These are phyloP conservation scores for Archips crataeganus DNA, from an alignment of 2,888 invertebrate species.

Conservation along the genomic window DNA sequence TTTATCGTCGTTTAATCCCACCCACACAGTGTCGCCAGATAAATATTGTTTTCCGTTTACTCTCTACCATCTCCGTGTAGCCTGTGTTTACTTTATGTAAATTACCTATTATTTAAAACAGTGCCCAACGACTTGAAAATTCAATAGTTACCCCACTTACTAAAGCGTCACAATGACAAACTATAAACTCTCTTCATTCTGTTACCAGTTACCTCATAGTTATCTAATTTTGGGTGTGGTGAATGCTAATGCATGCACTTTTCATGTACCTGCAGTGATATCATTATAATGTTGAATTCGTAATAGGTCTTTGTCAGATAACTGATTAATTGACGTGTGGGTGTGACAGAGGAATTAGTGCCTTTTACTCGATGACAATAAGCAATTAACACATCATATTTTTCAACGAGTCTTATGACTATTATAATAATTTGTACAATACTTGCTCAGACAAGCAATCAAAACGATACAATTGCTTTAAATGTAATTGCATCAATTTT, in stretches of 20 bases:
- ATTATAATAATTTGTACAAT: constrained; percentile 34
- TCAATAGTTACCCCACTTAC: not conserved
- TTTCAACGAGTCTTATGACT: constrained; percentile 22
- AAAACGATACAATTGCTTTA: constrained; percentile 25
- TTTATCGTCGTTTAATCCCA: constrained; percentile 21
- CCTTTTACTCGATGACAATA: constrained; percentile 31
- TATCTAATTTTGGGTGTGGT: constrained; percentile 28
- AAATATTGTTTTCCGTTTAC: constrained; percentile 14
- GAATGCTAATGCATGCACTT: constrained; percentile 15
- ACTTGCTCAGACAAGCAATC: constrained; percentile 35
- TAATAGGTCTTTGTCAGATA: constrained; percentile 35
- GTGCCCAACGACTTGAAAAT: constrained; percentile 1
- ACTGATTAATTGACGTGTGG: constrained; percentile 34
- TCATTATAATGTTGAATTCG: constrained; percentile 34
- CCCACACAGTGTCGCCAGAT: constrained; percentile 24
- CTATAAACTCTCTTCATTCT: constrained; percentile 3
- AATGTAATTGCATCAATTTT: constrained; percentile 33
- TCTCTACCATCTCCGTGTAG: constrained; percentile 1
- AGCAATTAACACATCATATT: constrained; percentile 38
- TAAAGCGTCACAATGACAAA: not conserved
- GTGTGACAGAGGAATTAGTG: constrained; percentile 30
- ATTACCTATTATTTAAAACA: not conserved
- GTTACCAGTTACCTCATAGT: constrained; percentile 13
- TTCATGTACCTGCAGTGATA: constrained; percentile 35
- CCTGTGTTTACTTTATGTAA: constrained; percentile 16